A percentile compares a stretch with the other conserved stretches of the same genome.
These are phyloP conservation scores for Stratiolaelaps scimitus DNA, from an alignment of 1,140 invertebrate genomes.

Conservation along the genomic window DNA sequence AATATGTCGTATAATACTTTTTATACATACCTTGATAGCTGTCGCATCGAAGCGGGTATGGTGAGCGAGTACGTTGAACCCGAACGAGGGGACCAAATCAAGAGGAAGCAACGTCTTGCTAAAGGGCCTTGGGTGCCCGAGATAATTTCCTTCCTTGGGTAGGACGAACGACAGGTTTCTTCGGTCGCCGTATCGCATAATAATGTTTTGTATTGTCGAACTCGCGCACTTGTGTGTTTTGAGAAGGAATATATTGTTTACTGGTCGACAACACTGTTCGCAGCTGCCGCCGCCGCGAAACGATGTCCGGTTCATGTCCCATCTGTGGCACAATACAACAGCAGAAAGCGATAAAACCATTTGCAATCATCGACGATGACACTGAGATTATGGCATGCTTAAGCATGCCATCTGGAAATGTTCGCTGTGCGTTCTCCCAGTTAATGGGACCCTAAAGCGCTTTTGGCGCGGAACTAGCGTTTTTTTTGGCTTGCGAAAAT, in stretches of 20 bases:
- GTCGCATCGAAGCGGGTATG: constrained; percentile 36
- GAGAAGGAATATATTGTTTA: constrained; percentile 33
- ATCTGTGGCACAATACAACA: too few species aligned
- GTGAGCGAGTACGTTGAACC: constrained; percentile 37
- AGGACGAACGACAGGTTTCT: constrained; percentile 33
- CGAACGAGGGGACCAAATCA: constrained; percentile 24
- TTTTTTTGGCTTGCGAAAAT: too few species aligned
- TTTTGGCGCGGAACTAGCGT: too few species aligned
- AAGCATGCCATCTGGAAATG: too few species aligned
- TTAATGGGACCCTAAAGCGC: too few species aligned
- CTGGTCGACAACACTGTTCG: constrained; percentile 30
- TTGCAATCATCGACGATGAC: too few species aligned
- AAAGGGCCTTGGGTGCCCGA: constrained; percentile 37
- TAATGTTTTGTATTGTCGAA: constrained; percentile 34
- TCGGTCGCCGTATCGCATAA: constrained; percentile 33
- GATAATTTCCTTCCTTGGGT: constrained; percentile 37
- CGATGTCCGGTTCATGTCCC: neutral
- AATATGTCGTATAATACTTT: too few species aligned
- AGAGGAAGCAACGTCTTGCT: constrained; percentile 31
- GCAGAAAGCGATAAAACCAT: too few species aligned
- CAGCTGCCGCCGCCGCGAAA: neutral
- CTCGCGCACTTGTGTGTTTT: constrained; percentile 36
- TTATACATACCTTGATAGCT: constrained; percentile 33
- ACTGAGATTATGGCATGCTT: too few species aligned
- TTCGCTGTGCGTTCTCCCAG: too few species aligned